A percentile compares a stretch with the other conserved stretches of the same genome.
Evolutionary conservation across 2,113 vertebrate species (phyloP).

Genomic region (Pteropus alecto): DNA sequence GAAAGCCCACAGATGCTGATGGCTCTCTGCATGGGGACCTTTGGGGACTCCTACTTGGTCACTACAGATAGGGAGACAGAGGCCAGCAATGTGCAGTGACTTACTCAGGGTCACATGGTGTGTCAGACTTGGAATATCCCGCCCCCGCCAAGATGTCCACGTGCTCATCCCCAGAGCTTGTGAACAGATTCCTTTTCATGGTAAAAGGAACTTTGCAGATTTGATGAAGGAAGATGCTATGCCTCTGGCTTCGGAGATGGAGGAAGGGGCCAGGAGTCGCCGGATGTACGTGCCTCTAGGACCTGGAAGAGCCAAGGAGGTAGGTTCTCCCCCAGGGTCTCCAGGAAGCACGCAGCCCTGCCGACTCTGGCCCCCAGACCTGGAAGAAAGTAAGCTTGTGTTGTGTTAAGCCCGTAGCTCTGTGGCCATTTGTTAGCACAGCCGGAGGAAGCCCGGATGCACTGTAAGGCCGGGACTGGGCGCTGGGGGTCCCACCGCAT

Average conservation of each 20-base stretch:
- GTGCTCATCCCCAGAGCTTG: background rate
- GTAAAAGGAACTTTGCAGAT: background rate
- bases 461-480: background rate
- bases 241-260: background rate
- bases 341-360: background rate
- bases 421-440: background rate
- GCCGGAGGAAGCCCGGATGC: rapidly evolving
- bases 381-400: rapidly evolving
- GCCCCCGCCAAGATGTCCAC: too few species aligned
- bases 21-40: background rate
- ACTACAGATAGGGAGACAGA: background rate
- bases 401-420: background rate
- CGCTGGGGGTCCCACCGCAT: background rate
- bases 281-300: background rate
- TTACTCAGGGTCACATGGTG: rapidly evolving
- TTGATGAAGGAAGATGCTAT: background rate
- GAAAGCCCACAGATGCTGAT: rapidly evolving
- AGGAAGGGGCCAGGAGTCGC: background rate
- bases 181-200: rapidly evolving
- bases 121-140: background rate
- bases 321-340: background rate
- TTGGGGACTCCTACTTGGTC: background rate
- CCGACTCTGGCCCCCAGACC: background rate
- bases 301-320: too few species aligned
- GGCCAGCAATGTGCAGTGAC: rapidly evolving